Conservation (phyloP, 2,113 vertebrate species). For the Eublepharis macularius region DNA sequence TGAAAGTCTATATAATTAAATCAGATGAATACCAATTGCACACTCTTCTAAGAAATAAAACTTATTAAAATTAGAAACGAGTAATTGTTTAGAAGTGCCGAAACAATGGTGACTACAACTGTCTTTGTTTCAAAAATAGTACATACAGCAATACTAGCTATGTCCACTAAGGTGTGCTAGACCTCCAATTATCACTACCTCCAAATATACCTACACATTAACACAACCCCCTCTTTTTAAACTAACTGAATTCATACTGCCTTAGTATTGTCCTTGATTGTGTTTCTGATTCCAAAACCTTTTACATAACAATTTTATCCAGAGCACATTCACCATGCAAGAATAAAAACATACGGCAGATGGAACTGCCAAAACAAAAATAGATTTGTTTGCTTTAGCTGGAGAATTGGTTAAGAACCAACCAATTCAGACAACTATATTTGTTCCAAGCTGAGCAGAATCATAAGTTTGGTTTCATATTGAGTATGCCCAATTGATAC, state of each 20-base stretch:
- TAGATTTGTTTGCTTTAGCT: conserved; percentile 48
- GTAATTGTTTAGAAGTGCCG: background rate
- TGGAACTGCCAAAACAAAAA: conserved; percentile 46
- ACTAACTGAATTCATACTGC: background rate
- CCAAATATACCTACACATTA: background rate
- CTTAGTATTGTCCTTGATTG: conserved; percentile 24
- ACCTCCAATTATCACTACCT: conserved; percentile 56
- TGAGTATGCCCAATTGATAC: conserved; percentile 22
- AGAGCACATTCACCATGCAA: conserved; percentile 27
- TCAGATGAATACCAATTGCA: background rate
- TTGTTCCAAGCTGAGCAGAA: conserved; percentile 29
- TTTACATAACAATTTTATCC: conserved; percentile 45
- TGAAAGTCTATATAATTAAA: conserved; percentile 5
- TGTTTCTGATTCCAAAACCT: conserved; percentile 44
- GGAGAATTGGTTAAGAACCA: conserved; percentile 24
- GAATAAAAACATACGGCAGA: conserved; percentile 11
- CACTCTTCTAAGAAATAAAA: background rate
- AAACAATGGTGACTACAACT: background rate
- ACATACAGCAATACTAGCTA: conserved; percentile 41
- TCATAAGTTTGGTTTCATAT: conserved; percentile 46
- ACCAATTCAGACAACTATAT: no score
- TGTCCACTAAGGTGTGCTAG: conserved; percentile 71
- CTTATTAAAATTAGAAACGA: conserved; percentile 1
- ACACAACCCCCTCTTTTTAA: conserved; percentile 6
- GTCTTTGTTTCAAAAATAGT: background rate